phyloP scores from a whole-genome alignment of 2,888 invertebrate genomes.

The Drosophila suboccidentalis region DNA sequence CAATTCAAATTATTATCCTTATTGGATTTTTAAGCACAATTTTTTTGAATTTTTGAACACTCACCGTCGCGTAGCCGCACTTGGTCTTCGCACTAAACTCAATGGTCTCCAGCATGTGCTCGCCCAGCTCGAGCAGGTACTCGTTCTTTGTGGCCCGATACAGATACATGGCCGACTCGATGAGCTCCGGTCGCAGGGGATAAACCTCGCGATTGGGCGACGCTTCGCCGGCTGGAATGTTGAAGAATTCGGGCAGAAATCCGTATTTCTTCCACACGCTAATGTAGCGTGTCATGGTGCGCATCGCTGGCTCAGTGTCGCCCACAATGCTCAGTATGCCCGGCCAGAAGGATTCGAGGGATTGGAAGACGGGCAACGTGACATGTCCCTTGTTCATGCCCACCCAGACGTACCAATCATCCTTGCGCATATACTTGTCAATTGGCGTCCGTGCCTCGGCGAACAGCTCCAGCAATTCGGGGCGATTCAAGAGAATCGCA shows the following conservation, averaged over 20 bases:
- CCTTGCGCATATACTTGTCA: slow-evolving; percentile 94
- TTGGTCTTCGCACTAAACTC: slow-evolving; percentile 96
- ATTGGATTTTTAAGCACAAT: too few species aligned
- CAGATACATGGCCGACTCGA: slow-evolving; percentile 98
- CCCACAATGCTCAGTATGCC: slow-evolving; percentile 95
- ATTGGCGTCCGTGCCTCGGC: slow-evolving; percentile 91
- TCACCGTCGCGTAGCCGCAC: slow-evolving; percentile 99
- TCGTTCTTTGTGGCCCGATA: slow-evolving; percentile 98
- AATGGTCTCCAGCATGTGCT: slow-evolving; percentile 96
- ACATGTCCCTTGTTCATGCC: slow-evolving; percentile 98
- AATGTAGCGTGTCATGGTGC: slow-evolving; percentile 97
- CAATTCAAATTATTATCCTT: too few species aligned
- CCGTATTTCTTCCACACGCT: slow-evolving; percentile 99
- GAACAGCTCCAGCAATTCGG: slow-evolving; percentile 96
- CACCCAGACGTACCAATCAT: slow-evolving; percentile 99
- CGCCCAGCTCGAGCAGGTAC: slow-evolving; percentile 95
- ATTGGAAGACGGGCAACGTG: slow-evolving; percentile 98
- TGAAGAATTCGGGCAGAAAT: slow-evolving; percentile 99
- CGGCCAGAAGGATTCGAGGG: slow-evolving; percentile 99
- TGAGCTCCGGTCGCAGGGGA: slow-evolving; percentile 97
- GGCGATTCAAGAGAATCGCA: slow-evolving; percentile 94
- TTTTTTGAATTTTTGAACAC: too few species aligned
- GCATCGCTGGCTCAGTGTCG: slow-evolving; percentile 95
- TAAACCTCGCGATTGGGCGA: slow-evolving; percentile 94
- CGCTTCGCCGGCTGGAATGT: slow-evolving; percentile 95